phyloP scores from a whole-genome alignment of 2,113 vertebrate genomes.

The Amphilophus citrinellus region DNA sequence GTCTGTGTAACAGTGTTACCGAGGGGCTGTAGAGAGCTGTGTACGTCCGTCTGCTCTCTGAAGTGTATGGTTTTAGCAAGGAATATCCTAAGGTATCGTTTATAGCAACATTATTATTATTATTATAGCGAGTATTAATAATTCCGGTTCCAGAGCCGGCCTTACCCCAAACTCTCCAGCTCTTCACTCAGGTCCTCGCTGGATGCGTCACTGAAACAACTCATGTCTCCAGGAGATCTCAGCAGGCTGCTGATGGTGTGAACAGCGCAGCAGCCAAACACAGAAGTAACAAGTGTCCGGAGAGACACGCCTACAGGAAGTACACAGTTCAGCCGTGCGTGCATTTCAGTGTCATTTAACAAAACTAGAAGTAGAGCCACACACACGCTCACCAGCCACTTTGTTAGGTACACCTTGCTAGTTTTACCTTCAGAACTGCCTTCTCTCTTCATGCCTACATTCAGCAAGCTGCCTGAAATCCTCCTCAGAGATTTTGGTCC shows the following conservation, averaged over 20 bases:
- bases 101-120: too few species aligned
- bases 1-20: too few species aligned
- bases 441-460: too few species aligned
- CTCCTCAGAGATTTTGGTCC: background rate
- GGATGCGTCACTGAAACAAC: constrained; percentile 52
- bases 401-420: background rate
- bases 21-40: too few species aligned
- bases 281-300: constrained; percentile 43
- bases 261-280: background rate
- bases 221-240: constrained; percentile 55
- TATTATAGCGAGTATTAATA: background rate
- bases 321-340: background rate
- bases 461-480: background rate
- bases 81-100: background rate
- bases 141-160: background rate
- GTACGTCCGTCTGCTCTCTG: too few species aligned
- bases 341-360: too few species aligned
- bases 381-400: background rate
- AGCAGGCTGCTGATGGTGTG: background rate
- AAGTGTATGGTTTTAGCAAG: background rate
- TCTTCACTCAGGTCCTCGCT: constrained; percentile 67
- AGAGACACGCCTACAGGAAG: constrained; percentile 24
- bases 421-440: too few species aligned
- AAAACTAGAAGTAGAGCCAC: too few species aligned
- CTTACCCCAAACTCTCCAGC: constrained; percentile 70